These are phyloP conservation scores for Cynoglossus semilaevis DNA, from an alignment of 2,113 vertebrate species.

Conservation along the genomic window DNA sequence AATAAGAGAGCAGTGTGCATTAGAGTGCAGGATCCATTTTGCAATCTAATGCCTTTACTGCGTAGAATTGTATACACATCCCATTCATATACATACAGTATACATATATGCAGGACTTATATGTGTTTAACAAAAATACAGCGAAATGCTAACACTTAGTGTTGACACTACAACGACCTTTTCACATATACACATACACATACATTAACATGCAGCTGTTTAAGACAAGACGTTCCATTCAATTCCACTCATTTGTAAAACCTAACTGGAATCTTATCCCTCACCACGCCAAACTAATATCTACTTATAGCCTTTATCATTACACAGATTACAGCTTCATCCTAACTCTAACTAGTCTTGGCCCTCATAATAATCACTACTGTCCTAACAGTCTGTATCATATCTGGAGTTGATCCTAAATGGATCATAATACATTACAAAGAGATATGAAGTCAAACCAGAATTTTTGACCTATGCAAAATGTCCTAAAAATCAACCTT, in stretches of 20 bases:
- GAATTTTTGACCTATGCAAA: too few species aligned
- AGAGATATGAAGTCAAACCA: too few species aligned
- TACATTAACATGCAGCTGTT: conserved; percentile 23
- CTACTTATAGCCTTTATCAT: too few species aligned
- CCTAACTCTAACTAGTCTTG: too few species aligned
- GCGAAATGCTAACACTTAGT: conserved; percentile 21
- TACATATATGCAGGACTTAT: conserved; percentile 14
- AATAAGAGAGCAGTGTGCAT: conserved; percentile 38
- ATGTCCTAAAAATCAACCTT: conserved; percentile 46
- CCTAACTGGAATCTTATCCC: conserved; percentile 60
- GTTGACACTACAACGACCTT: conserved; percentile 21
- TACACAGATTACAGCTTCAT: too few species aligned
- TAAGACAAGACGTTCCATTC: too few species aligned
- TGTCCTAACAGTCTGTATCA: too few species aligned
- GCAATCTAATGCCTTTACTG: neutral
- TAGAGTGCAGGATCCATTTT: neutral
- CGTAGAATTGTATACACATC: neutral
- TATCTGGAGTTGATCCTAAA: too few species aligned
- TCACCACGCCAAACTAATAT: too few species aligned
- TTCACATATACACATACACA: conserved; percentile 3
- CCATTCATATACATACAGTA: neutral
- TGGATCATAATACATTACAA: too few species aligned
- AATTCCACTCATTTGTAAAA: too few species aligned
- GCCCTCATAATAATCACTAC: too few species aligned
- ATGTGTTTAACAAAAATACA: conserved; percentile 18